These are phyloP conservation scores for Scaptomyza hsui DNA, from an alignment of 1,140 invertebrate genomes.

Conservation along the genomic window DNA sequence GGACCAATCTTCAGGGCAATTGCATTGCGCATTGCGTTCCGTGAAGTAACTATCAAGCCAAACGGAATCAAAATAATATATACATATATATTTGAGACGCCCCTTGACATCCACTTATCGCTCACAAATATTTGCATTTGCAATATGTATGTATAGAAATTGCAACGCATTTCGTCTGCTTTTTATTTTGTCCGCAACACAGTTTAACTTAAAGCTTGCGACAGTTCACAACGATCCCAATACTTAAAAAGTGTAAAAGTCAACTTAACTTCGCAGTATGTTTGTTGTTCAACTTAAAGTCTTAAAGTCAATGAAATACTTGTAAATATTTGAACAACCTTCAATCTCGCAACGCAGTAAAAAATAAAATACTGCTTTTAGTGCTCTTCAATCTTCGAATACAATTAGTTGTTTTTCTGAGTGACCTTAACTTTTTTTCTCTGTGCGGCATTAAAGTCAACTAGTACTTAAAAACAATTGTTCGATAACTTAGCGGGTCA, in stretches of 20 bases:
- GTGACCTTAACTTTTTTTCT: constrained; percentile 8
- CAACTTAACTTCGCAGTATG: constrained; percentile 10
- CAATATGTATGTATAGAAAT: constrained; percentile 40
- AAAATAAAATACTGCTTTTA: background rate
- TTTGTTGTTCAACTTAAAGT: constrained; percentile 8
- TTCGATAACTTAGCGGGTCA: background rate
- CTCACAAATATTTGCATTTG: constrained; percentile 44
- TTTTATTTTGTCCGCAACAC: constrained; percentile 4
- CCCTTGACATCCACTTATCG: constrained; percentile 75
- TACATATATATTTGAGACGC: constrained; percentile 28
- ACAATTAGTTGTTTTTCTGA: constrained; percentile 1
- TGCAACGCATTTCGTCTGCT: constrained; percentile 57
- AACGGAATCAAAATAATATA: background rate
- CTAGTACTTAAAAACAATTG: constrained; percentile 2
- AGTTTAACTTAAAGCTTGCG: constrained; percentile 15
- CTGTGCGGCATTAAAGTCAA: constrained; percentile 1
- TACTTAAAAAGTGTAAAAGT: background rate
- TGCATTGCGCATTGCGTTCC: constrained; percentile 26
- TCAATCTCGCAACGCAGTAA: background rate
- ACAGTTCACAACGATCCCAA: constrained; percentile 11
- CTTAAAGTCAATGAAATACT: background rate
- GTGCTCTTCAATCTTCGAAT: background rate
- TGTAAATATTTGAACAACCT: constrained; percentile 12
- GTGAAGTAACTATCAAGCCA: constrained; percentile 6
- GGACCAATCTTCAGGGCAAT: constrained; percentile 38